These are phyloP conservation scores for Caerostris extrusa DNA, from an alignment of 1,140 invertebrate species.

Conservation along the genomic window DNA sequence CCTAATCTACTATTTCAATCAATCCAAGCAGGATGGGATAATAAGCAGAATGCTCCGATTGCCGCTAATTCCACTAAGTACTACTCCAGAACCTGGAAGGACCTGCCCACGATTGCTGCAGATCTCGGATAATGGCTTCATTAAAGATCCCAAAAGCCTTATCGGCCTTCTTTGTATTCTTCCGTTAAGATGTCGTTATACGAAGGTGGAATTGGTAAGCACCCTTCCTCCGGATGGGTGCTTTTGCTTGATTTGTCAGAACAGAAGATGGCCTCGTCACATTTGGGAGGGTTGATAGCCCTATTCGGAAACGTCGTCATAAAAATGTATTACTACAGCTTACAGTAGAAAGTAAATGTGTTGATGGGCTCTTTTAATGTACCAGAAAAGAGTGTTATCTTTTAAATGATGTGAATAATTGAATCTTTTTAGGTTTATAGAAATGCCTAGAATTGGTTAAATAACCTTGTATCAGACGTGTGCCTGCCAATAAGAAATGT, in stretches of 20 bases:
- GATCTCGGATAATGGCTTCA: conserved; percentile 67
- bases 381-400: too few relatives aligned
- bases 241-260: neutral
- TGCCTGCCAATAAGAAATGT: too few relatives aligned
- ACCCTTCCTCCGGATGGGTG: neutral
- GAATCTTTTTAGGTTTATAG: too few relatives aligned
- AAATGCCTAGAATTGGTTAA: too few relatives aligned
- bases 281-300: neutral
- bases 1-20: conserved; percentile 69
- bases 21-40: conserved; percentile 30
- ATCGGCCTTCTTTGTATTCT: conserved; percentile 35
- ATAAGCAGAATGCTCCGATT: conserved; percentile 52
- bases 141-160: conserved; percentile 57
- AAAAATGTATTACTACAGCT: neutral
- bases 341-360: neutral
- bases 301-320: neutral
- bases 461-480: too few relatives aligned
- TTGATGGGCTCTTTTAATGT: neutral
- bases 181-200: neutral
- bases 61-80: conserved; percentile 71
- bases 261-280: neutral
- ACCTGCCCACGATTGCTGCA: conserved; percentile 20
- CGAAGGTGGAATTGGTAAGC: conserved; percentile 22
- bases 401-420: too few relatives aligned
- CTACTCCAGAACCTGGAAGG: conserved; percentile 39